Evolutionary conservation across 1,140 invertebrate genomes (phyloP).

Genomic region (Ceratitis capitata): DNA sequence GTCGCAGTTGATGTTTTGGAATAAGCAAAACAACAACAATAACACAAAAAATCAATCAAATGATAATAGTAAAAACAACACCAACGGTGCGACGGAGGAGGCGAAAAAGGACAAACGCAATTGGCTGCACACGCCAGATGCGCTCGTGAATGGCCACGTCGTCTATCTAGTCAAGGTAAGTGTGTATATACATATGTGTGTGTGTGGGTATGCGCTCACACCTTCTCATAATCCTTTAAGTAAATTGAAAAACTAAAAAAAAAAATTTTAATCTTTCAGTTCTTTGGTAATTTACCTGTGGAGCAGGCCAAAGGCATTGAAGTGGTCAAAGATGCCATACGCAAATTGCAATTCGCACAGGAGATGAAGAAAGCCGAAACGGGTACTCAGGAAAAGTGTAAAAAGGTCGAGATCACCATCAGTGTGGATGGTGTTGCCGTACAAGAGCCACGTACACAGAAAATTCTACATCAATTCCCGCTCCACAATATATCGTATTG

Average conservation of each 20-base stretch:
- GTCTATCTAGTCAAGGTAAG: conserved; percentile 96
- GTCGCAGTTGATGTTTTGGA: conserved; percentile 73
- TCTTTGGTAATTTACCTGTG: conserved; percentile 91
- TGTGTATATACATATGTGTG: neutral
- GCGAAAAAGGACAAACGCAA: conserved; percentile 71
- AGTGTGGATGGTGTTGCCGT: conserved; percentile 96
- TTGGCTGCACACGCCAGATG: conserved; percentile 94
- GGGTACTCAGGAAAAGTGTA: conserved; percentile 80
- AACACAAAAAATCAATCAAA: conserved; percentile 46
- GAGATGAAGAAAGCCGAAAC: conserved; percentile 92
- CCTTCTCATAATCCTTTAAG: too few species aligned
- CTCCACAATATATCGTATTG: conserved; percentile 98
- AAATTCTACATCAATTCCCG: conserved; percentile 92
- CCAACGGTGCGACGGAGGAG: conserved; percentile 54
- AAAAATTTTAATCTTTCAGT: conserved; percentile 75
- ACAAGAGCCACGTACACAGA: conserved; percentile 77
- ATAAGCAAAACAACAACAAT: conserved; percentile 68
- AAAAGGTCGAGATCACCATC: conserved; percentile 93
- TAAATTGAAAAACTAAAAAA: too few species aligned
- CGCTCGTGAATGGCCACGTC: conserved; percentile 92
- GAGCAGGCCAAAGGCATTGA: conserved; percentile 97
- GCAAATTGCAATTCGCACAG: conserved; percentile 93
- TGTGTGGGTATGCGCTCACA: neutral
- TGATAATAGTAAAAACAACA: conserved; percentile 55
- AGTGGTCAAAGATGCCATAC: conserved; percentile 94